These are phyloP conservation scores for Sceloporus undulatus DNA, from an alignment of 2,113 vertebrate species.

Conservation along the genomic window DNA sequence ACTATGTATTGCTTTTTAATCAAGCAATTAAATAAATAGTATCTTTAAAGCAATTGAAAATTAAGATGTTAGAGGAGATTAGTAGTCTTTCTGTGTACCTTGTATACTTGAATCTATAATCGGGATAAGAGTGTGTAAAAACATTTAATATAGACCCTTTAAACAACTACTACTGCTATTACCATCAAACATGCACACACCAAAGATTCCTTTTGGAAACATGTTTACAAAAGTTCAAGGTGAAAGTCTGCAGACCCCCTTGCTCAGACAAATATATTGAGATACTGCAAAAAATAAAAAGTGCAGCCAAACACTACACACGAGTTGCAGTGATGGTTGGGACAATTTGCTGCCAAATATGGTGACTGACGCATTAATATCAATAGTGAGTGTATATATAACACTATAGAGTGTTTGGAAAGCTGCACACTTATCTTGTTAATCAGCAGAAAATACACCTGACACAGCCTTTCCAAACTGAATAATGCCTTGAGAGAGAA, in stretches of 20 bases:
- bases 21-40: background rate
- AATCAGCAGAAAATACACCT: background rate
- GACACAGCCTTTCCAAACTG: background rate
- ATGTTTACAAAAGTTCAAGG: background rate
- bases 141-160: background rate
- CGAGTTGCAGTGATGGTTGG: background rate
- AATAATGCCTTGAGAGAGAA: background rate
- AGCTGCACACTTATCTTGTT: background rate
- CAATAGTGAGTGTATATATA: background rate
- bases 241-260: background rate
- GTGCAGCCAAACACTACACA: background rate
- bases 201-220: background rate
- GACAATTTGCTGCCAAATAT: background rate
- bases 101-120: background rate
- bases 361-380: background rate
- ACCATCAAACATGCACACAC: background rate
- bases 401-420: background rate
- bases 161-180: background rate
- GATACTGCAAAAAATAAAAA: background rate
- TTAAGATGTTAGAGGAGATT: background rate
- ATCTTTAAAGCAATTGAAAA: background rate
- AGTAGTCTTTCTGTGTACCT: background rate
- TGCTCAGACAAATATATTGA: background rate
- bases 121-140: background rate
- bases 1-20: background rate